Conservation (phyloP, 2,113 vertebrate genomes). For the Lepus europaeus region DNA sequence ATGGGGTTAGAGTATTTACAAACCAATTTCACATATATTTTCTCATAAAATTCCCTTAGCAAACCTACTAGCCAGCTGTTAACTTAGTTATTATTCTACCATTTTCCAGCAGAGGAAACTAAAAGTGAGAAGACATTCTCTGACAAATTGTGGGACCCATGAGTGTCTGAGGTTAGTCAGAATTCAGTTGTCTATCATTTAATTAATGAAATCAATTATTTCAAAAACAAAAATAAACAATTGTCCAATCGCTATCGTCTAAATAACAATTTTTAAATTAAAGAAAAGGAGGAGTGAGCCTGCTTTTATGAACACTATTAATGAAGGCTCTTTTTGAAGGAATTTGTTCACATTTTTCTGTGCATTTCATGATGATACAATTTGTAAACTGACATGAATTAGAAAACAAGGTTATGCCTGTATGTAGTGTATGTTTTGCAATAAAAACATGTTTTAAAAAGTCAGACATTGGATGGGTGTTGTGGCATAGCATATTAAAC, state of each 20-base stretch:
- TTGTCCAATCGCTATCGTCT: background rate
- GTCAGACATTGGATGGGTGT: background rate
- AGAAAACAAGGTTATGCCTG: background rate
- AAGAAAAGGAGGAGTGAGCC: background rate
- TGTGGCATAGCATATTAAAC: too few relatives aligned
- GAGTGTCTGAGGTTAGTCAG: background rate
- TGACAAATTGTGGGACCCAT: background rate
- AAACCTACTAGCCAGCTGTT: background rate
- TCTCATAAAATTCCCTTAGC: background rate
- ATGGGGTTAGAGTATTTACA: background rate
- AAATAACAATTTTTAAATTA: background rate
- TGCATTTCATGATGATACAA: background rate
- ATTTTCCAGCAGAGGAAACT: background rate
- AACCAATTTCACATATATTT: background rate
- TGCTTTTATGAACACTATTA: background rate
- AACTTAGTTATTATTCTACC: background rate
- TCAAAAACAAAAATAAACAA: background rate
- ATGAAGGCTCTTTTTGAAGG: background rate
- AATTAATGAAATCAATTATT: conserved; percentile 1
- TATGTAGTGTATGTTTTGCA: background rate
- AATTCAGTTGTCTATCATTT: background rate
- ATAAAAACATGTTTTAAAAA: background rate
- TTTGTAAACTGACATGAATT: background rate
- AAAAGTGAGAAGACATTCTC: background rate
- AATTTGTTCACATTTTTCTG: background rate